Conservation (phyloP, 2,113 vertebrate species). For the Larimichthys crocea region DNA sequence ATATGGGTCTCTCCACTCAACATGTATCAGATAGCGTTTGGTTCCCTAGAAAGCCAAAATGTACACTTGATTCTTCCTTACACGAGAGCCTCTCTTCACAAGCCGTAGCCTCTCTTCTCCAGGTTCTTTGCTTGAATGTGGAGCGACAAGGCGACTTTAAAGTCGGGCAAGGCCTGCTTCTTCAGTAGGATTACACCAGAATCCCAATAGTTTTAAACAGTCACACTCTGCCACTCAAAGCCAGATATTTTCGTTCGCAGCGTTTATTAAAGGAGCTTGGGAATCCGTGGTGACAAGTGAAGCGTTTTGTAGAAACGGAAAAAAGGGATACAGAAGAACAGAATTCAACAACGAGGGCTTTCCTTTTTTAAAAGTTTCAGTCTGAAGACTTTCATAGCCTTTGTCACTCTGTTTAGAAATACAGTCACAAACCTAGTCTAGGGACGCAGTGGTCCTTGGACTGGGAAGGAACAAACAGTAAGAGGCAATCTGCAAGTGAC, state of each 20-base stretch:
- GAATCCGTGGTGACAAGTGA: slow-evolving; percentile 78
- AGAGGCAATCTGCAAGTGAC: slow-evolving; percentile 48
- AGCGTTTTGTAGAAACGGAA: slow-evolving; percentile 75
- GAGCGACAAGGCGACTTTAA: slow-evolving; percentile 68
- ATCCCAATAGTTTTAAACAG: slow-evolving; percentile 80
- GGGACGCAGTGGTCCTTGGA: slow-evolving; percentile 51
- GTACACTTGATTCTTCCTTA: slow-evolving; percentile 41
- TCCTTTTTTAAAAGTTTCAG: slow-evolving; percentile 66
- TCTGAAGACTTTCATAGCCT: slow-evolving; percentile 58
- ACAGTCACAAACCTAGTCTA: slow-evolving; percentile 58
- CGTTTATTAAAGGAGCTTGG: slow-evolving; percentile 80
- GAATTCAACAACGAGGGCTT: slow-evolving; percentile 59
- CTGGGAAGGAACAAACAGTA: slow-evolving; percentile 40
- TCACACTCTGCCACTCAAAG: slow-evolving; percentile 83
- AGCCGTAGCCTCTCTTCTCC: slow-evolving; percentile 54
- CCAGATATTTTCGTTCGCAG: slow-evolving; percentile 69
- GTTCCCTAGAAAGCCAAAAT: slow-evolving; percentile 62
- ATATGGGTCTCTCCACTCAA: slow-evolving; percentile 53
- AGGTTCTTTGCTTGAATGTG: slow-evolving; percentile 60
- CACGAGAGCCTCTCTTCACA: slow-evolving; percentile 37
- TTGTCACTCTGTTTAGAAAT: slow-evolving; percentile 64
- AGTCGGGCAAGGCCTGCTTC: slow-evolving; percentile 66
- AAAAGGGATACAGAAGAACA: slow-evolving; percentile 61
- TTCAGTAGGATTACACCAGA: slow-evolving; percentile 76
- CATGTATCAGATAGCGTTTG: slow-evolving; percentile 49